Evolutionary conservation across 2,888 invertebrate genomes (phyloP), one percentile per base, ranked within the genome.

Genomic region (Patella depressa): DNA sequence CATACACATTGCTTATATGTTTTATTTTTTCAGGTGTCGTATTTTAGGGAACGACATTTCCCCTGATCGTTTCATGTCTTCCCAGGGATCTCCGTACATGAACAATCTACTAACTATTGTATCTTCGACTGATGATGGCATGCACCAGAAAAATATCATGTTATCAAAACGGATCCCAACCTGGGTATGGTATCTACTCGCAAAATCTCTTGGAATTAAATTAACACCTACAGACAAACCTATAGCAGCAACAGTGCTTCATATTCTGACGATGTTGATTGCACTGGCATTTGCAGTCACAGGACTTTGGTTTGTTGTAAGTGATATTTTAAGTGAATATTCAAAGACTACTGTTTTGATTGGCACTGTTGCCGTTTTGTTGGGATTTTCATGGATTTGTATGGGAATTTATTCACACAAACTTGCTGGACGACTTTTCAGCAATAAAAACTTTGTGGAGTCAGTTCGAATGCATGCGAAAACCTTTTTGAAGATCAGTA

Each of bases 391-490:
- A 34, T 92, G 91, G 91, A 85, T 90, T n/a, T 84, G 88, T 14
- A 81, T 92, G 73, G 92, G 92, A 2, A 85, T 92, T 45, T 92
- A 92, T 80, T 90, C 92, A 11, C 90, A 92, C 80, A 87, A 88
- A 65, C 86, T 92, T 14, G 90, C 92, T 5, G 89, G 87, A n/a
- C 86, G 90, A 24, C 84, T 92, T 69, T 91, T 92, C 82, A 86
- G 85, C 34, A 90, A 90, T 81, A 87, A 86, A 29, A 87, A 89
- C 77, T 91, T 92, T 85, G 84, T 90, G 9, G 89, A 89, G 76
- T 91, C 90, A 81, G 88, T 92, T 0, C 84, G 92, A 11, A 86
- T 92, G 73, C 92, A 92, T 81, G 88, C 92, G 12, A 89, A 91
- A 78, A 92, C 92, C 7, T 87, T 92, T 74, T 87, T 92, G 78